phyloP scores from a whole-genome alignment of 2,888 invertebrate genomes.

The Archips xylosteana region DNA sequence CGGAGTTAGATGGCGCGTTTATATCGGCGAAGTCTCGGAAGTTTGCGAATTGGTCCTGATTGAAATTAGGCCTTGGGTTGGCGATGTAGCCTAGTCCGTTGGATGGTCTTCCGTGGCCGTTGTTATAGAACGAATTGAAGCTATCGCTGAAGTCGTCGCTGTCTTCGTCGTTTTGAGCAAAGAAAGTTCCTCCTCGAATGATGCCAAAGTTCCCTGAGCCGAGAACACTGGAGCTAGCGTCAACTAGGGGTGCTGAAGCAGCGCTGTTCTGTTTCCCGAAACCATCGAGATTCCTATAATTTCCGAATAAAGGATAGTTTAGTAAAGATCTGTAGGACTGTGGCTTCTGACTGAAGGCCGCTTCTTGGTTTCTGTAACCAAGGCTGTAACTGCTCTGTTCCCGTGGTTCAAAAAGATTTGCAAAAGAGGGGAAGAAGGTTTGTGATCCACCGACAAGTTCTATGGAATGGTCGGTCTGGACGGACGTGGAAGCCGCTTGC shows the following conservation, averaged over 20 bases:
- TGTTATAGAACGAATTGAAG: constrained; percentile 87
- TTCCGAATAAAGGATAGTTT: constrained; percentile 76
- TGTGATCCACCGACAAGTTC: constrained; percentile 86
- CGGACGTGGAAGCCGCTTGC: constrained; percentile 59
- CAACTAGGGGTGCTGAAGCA: constrained; percentile 72
- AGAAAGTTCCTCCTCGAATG: constrained; percentile 94
- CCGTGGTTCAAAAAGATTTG: constrained; percentile 87
- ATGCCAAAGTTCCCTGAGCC: constrained; percentile 96
- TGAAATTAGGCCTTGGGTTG: constrained; percentile 91
- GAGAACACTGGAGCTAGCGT: constrained; percentile 87
- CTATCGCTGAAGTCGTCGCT: constrained; percentile 84
- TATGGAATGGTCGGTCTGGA: constrained; percentile 78
- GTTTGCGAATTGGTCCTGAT: constrained; percentile 94
- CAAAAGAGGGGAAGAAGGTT: constrained; percentile 92
- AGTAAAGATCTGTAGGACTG: constrained; percentile 78
- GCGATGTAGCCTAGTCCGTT: constrained; percentile 85
- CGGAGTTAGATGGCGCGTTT: constrained; percentile 91
- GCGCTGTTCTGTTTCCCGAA: constrained; percentile 72
- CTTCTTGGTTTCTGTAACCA: constrained; percentile 86
- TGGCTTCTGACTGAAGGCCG: constrained; percentile 86
- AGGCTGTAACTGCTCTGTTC: constrained; percentile 84
- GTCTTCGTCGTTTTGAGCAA: constrained; percentile 90
- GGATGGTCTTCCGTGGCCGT: constrained; percentile 90
- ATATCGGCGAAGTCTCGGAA: constrained; percentile 97
- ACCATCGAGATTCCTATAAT: constrained; percentile 71